These are phyloP conservation scores for Agrochola lota DNA, from an alignment of 2,888 invertebrate genomes.

Conservation along the genomic window DNA sequence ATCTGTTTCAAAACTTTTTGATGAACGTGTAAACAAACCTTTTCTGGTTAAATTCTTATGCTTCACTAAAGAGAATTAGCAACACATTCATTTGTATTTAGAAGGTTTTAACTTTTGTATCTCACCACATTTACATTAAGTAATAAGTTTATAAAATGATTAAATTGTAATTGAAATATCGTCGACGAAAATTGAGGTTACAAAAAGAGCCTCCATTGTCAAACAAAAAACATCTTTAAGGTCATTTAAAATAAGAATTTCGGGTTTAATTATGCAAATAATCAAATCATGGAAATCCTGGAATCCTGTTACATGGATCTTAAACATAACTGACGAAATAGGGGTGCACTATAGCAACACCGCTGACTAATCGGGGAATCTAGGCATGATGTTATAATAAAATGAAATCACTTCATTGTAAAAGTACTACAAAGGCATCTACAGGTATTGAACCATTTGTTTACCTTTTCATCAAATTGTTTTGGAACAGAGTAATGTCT, in stretches of 20 bases:
- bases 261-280: not conserved
- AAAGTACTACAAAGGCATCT: not conserved
- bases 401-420: no score
- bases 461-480: not conserved
- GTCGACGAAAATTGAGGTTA: not conserved
- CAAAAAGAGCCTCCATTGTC: not conserved
- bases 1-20: not conserved
- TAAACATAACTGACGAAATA: no score
- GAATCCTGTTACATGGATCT: no score
- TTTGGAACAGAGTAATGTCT: conserved; percentile 7
- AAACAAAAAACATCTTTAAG: not conserved
- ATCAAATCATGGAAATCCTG: no score
- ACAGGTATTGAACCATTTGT: not conserved
- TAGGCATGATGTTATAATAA: no score
- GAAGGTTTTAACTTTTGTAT: not conserved
- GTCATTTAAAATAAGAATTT: not conserved
- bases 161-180: not conserved
- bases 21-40: not conserved
- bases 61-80: not conserved
- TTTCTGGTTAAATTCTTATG: no score
- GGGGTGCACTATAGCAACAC: no score
- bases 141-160: no score
- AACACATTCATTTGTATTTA: not conserved
- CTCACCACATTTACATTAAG: not conserved
- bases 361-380: no score